Evolutionary conservation across 2,797 vertebrate genomes (phyloP).

Genomic region (Picus viridis): DNA sequence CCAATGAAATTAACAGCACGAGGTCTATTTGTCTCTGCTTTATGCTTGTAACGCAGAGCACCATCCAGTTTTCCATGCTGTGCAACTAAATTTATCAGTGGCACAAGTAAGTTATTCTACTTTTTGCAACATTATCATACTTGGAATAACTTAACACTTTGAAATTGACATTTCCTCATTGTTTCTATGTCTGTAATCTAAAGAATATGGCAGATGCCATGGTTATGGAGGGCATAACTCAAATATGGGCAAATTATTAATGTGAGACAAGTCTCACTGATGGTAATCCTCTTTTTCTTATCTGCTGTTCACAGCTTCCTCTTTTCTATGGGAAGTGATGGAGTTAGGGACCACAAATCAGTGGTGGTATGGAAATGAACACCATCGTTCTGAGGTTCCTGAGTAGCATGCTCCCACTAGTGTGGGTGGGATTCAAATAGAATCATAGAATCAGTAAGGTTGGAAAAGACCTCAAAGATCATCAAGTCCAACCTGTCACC

Average conservation of each 20-base stretch:
- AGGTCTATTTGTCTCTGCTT: neutral
- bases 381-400: neutral
- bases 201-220: neutral
- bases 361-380: neutral
- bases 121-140: neutral
- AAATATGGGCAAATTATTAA: neutral
- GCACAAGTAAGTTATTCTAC: neutral
- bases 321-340: neutral
- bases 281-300: neutral
- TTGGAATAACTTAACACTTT: neutral
- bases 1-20: rapidly evolving
- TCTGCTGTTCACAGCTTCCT: neutral
- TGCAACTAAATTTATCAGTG: neutral
- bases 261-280: neutral
- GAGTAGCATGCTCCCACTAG: neutral
- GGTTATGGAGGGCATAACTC: neutral
- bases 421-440: neutral
- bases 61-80: neutral
- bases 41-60: neutral
- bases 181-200: neutral
- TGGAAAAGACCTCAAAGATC: too few species aligned
- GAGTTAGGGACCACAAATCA: neutral
- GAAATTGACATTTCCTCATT: neutral
- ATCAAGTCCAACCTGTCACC: too few species aligned
- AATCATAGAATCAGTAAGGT: too few species aligned